Conservation (phyloP, 2,113 vertebrate species). For the Sitta europaea region DNA sequence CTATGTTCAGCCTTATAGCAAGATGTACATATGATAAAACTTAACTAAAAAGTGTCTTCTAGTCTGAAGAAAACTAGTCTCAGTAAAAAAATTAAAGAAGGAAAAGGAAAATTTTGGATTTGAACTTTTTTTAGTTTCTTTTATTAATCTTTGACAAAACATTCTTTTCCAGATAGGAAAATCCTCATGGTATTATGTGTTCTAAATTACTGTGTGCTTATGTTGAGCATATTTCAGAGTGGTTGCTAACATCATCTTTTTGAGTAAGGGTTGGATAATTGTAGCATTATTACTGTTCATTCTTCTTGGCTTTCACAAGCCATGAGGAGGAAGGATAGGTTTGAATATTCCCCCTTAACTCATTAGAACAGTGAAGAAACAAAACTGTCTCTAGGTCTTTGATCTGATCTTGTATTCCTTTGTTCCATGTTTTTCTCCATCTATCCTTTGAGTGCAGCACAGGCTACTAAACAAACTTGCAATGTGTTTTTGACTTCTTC, state of each 20-base stretch:
- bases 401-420: not conserved
- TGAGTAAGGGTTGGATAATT: not conserved
- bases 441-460: not conserved
- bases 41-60: not conserved
- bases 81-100: not conserved
- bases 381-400: not conserved
- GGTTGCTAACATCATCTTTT: not conserved
- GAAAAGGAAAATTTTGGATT: not conserved
- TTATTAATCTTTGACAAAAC: not conserved
- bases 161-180: not conserved
- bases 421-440: not conserved
- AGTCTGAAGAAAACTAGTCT: not conserved
- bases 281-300: not conserved
- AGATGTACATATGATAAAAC: not conserved
- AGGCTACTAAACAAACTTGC: not conserved
- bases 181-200: not conserved
- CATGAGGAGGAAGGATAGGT: not conserved
- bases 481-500: not conserved
- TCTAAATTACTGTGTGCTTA: not conserved
- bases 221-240: not conserved
- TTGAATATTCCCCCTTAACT: not conserved
- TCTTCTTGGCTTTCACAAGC: not conserved
- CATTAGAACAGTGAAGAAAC: not conserved
- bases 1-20: not conserved
- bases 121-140: not conserved